Conservation (phyloP, 2,113 vertebrate species). For the Laterallus jamaicensis region DNA sequence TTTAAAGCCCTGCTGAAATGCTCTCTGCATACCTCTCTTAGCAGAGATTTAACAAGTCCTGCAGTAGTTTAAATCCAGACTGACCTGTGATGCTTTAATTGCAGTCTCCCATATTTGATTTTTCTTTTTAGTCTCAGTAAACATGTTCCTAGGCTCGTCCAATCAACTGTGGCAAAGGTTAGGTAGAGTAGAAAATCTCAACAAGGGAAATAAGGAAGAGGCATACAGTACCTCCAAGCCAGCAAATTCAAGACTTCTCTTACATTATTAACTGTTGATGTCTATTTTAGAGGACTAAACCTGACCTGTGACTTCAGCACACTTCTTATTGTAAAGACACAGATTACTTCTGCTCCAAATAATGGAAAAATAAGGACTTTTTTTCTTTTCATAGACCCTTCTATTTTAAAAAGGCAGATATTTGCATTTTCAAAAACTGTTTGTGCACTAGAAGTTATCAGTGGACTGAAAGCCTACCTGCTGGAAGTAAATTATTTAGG, state of each 20-base stretch:
- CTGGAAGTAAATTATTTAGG: neutral
- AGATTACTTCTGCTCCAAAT: neutral
- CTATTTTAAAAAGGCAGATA: neutral
- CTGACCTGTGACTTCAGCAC: neutral
- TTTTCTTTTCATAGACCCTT: neutral
- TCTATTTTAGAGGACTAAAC: neutral
- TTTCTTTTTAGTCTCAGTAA: neutral
- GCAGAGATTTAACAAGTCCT: neutral
- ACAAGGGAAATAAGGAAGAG: neutral
- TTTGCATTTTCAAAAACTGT: neutral
- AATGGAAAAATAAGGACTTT: neutral
- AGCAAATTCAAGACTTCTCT: neutral
- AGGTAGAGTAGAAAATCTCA: neutral
- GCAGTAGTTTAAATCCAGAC: neutral
- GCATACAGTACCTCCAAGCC: neutral
- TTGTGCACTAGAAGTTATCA: neutral
- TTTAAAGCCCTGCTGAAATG: neutral
- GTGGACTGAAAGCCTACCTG: neutral
- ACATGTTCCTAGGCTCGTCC: neutral
- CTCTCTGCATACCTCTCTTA: neutral
- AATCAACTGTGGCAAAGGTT: neutral
- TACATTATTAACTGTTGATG: neutral
- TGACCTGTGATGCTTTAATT: neutral
- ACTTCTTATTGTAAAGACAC: neutral
- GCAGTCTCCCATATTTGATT: neutral